phyloP scores from a whole-genome alignment of 2,113 vertebrate genomes.

The Actenoides hombroni region DNA sequence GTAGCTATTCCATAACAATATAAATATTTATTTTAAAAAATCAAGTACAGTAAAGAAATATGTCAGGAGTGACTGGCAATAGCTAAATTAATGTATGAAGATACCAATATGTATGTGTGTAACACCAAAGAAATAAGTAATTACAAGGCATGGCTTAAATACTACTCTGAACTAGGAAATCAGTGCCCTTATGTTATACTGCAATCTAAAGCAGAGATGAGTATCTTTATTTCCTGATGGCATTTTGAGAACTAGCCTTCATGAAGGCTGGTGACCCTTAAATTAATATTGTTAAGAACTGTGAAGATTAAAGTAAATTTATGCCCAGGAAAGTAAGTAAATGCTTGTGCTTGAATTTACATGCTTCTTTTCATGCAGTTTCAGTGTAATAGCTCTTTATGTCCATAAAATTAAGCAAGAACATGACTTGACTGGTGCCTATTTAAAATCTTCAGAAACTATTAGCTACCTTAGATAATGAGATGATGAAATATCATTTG shows the following conservation, averaged over 20 bases:
- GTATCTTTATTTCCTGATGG: not conserved
- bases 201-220: not conserved
- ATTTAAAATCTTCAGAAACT: not conserved
- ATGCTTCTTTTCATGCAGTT: not conserved
- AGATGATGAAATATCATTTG: not conserved
- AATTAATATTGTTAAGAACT: not conserved
- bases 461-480: not conserved
- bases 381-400: not conserved
- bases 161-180: not conserved
- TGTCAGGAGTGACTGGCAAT: not conserved
- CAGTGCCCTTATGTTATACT: not conserved
- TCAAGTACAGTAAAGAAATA: not conserved
- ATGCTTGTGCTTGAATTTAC: not conserved
- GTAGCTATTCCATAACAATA: not conserved
- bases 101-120: not conserved
- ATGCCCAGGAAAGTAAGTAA: not conserved
- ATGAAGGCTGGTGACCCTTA: not conserved
- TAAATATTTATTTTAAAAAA: not conserved
- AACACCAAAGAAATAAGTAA: not conserved
- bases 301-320: not conserved
- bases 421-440: not conserved
- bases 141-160: not conserved
- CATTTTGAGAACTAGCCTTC: not conserved
- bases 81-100: not conserved
- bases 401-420: not conserved